These are phyloP conservation scores for Callipepla californica DNA, from an alignment of 2,113 vertebrate genomes.

Conservation along the genomic window DNA sequence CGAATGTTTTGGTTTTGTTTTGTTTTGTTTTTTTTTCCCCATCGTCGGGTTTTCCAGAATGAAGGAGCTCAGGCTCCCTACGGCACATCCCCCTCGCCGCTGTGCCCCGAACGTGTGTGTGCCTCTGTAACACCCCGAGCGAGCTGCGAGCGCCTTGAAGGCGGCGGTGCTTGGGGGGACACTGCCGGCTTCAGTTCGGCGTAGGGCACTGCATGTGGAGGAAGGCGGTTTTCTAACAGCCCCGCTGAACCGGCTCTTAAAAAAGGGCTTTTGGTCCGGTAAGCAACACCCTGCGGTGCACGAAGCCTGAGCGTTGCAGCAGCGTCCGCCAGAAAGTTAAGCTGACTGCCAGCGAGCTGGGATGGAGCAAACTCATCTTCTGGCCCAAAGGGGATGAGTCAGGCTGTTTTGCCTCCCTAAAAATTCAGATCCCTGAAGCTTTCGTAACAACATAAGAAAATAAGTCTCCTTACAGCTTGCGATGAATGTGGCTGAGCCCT, in stretches of 20 bases:
- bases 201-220: background rate
- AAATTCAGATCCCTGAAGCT: background rate
- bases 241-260: background rate
- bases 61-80: background rate
- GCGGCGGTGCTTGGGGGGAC: background rate
- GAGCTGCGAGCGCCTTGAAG: background rate
- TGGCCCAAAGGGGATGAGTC: background rate
- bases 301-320: background rate
- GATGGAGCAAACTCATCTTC: background rate
- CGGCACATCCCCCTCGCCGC: background rate
- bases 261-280: background rate
- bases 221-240: background rate
- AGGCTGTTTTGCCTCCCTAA: background rate
- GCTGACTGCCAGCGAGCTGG: background rate
- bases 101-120: background rate
- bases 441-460: background rate
- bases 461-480: background rate
- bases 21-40: too few species aligned
- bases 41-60: background rate
- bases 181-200: background rate
- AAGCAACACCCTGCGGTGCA: background rate
- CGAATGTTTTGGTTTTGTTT: background rate
- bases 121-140: background rate
- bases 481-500: background rate
- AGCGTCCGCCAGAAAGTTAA: background rate